Conservation (phyloP, 2,888 invertebrate genomes). For the Phaedon cochleariae region DNA sequence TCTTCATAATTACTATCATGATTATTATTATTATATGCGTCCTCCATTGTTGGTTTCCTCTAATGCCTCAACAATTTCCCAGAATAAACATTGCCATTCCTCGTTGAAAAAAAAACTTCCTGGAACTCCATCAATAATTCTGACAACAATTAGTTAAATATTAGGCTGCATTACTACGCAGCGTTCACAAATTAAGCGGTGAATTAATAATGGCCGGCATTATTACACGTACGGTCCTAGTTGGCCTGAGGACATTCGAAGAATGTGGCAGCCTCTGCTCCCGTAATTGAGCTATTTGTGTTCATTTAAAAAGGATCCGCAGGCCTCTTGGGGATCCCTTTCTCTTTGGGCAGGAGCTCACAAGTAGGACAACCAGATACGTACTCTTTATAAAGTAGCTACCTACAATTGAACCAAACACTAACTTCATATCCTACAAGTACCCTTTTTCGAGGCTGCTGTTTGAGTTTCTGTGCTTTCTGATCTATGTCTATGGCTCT, state of each 20-base stretch:
- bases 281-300: slow-evolving; percentile 28
- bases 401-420: too few species aligned
- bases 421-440: too few species aligned
- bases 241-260: slow-evolving; percentile 14
- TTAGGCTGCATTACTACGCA: slow-evolving; percentile 59
- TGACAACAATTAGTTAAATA: slow-evolving; percentile 62
- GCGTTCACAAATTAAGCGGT: slow-evolving; percentile 58
- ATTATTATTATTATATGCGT: too few species aligned
- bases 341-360: neutral
- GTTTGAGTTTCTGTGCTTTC: too few species aligned
- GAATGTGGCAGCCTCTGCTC: slow-evolving; percentile 9
- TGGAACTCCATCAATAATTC: slow-evolving; percentile 57
- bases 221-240: slow-evolving; percentile 26
- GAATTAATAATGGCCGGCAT: slow-evolving; percentile 53
- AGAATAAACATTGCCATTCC: neutral
- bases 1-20: too few species aligned
- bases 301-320: slow-evolving; percentile 21
- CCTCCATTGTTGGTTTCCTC: neutral
- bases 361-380: too few species aligned
- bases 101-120: slow-evolving; percentile 19
- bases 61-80: neutral
- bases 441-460: too few species aligned
- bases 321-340: neutral
- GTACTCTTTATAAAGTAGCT: too few species aligned
- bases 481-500: too few species aligned